Evolutionary conservation across 2,888 invertebrate species (phyloP).

Genomic region (Drosophila paranaensis): DNA sequence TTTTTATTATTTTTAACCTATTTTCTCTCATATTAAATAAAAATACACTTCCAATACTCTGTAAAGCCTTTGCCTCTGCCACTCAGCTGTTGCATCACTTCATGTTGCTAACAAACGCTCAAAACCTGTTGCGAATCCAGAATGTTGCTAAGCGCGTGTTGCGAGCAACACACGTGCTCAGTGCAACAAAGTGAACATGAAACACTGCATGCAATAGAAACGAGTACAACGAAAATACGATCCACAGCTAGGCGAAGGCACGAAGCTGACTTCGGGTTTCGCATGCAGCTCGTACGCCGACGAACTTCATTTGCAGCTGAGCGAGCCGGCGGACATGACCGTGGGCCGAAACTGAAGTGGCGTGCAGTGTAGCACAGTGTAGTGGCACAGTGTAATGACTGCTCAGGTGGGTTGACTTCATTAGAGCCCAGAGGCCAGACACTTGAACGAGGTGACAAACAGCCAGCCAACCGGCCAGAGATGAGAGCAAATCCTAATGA

Average conservation of each 20-base stretch:
- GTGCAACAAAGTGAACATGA: constrained; percentile 23
- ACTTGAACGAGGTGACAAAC: constrained; percentile 68
- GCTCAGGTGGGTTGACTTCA: constrained; percentile 71
- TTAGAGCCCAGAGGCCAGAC: constrained; percentile 66
- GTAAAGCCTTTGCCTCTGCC: not conserved
- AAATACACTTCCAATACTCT: too few species aligned
- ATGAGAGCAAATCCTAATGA: constrained; percentile 68
- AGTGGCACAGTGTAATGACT: constrained; percentile 31
- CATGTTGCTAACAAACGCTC: constrained; percentile 16
- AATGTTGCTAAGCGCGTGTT: constrained; percentile 49
- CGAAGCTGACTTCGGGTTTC: constrained; percentile 17
- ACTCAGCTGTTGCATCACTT: constrained; percentile 14
- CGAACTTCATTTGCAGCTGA: constrained; percentile 44
- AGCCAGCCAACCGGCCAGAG: constrained; percentile 13
- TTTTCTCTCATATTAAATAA: too few species aligned
- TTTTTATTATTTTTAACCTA: too few species aligned
- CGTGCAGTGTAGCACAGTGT: constrained; percentile 13
- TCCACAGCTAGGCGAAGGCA: constrained; percentile 49
- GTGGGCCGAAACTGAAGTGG: constrained; percentile 33
- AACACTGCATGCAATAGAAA: constrained; percentile 33
- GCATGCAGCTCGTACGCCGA: constrained; percentile 21
- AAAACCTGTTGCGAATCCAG: constrained; percentile 51
- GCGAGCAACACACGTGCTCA: constrained; percentile 37
- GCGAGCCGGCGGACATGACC: constrained; percentile 43
- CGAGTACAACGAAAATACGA: constrained; percentile 29